phyloP scores from a whole-genome alignment of 1,140 invertebrate genomes.

The Drosophila asahinai region DNA sequence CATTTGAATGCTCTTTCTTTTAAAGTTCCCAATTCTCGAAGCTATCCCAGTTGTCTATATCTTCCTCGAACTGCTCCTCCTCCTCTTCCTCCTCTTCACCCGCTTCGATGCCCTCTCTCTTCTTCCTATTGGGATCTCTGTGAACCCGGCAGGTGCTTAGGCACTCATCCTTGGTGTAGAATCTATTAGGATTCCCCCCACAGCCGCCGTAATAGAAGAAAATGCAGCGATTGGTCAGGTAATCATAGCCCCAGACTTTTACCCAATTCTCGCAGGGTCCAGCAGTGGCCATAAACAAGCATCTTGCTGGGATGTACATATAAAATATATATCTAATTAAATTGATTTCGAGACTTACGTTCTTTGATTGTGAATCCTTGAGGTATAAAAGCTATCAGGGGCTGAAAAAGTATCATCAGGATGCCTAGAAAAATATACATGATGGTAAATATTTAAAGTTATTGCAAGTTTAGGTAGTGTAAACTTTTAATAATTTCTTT shows the following conservation, averaged over 20 bases:
- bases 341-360: conserved; percentile 27
- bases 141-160: conserved; percentile 38
- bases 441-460: too few species aligned
- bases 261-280: conserved; percentile 41
- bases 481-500: neutral
- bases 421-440: conserved; percentile 15
- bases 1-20: conserved; percentile 26
- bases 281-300: conserved; percentile 46
- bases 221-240: conserved; percentile 61
- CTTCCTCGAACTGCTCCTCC: conserved; percentile 44
- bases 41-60: conserved; percentile 44
- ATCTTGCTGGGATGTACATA: conserved; percentile 33
- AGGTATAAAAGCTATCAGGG: neutral
- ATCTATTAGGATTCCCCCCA: conserved; percentile 66
- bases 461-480: neutral
- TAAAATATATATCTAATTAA: fast-evolving
- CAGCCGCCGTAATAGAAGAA: conserved; percentile 61
- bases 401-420: neutral
- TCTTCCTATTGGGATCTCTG: conserved; percentile 3
- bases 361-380: conserved; percentile 14
- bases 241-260: conserved; percentile 64
- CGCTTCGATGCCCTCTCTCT: neutral
- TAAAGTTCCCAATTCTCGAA: conserved; percentile 32
- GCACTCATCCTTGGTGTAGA: conserved; percentile 49
- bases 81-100: neutral